Evolutionary conservation across 2,888 invertebrate genomes (phyloP).

Genomic region (Synanthedon vespiformis): DNA sequence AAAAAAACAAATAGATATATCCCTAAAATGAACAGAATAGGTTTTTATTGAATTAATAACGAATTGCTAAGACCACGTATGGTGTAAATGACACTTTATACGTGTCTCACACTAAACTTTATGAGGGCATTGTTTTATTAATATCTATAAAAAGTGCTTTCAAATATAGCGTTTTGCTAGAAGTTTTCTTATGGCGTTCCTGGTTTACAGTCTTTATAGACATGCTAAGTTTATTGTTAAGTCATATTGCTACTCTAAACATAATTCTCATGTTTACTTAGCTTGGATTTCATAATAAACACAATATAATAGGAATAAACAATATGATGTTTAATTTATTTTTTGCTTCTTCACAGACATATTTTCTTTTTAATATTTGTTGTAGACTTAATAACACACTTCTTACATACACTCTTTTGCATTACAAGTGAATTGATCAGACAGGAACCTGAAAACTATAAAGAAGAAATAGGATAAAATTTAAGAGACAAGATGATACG

Average conservation of each 20-base stretch:
- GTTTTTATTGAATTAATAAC: no score
- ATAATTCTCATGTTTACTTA: not conserved
- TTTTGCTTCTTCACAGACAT: no score
- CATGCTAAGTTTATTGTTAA: constrained; percentile 35
- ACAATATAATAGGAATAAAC: not conserved
- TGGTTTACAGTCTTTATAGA: constrained; percentile 42
- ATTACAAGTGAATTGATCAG: no score
- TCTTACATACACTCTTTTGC: no score
- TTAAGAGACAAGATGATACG: no score
- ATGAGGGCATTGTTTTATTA: constrained; percentile 62
- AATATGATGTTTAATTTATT: no score
- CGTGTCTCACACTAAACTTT: constrained; percentile 43
- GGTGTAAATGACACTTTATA: constrained; percentile 12
- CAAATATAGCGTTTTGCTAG: constrained; percentile 40
- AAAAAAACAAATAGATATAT: no score
- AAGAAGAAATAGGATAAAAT: no score
- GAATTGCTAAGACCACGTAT: constrained; percentile 8
- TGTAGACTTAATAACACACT: no score
- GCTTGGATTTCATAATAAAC: not conserved
- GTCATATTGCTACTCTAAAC: not conserved
- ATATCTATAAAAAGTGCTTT: constrained; percentile 63
- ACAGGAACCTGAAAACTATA: no score
- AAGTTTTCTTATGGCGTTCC: constrained; percentile 36
- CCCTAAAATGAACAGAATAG: no score
- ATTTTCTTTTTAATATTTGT: no score